Conservation (phyloP, 2,888 invertebrate species). For the Drosophila koepferae region DNA sequence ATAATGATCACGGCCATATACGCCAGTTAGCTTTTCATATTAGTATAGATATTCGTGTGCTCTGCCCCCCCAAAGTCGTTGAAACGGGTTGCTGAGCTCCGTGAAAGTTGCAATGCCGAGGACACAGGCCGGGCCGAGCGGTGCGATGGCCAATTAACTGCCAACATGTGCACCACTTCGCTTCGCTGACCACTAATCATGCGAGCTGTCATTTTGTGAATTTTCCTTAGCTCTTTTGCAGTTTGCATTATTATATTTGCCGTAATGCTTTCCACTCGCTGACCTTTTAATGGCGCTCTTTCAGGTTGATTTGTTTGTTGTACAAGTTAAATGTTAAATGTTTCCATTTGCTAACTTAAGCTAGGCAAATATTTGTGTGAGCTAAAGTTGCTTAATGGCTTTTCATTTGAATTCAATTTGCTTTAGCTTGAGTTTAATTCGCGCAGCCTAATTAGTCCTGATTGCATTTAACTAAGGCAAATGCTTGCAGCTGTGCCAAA, state of each 20-base stretch:
- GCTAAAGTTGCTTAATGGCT: no score
- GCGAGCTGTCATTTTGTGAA: constrained; percentile 11
- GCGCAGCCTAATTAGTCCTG: neutral
- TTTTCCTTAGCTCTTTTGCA: neutral
- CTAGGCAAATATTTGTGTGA: no score
- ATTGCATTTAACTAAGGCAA: neutral
- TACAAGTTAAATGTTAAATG: no score
- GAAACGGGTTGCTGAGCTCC: constrained; percentile 47
- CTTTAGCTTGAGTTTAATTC: neutral
- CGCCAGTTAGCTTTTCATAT: constrained; percentile 10
- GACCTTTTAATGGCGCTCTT: neutral
- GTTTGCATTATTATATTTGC: neutral
- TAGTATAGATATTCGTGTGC: neutral
- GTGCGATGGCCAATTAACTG: constrained; percentile 29
- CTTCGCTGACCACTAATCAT: constrained; percentile 24
- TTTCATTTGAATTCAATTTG: no score
- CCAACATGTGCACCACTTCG: constrained; percentile 26
- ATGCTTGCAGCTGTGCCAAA: neutral
- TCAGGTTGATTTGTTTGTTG: no score
- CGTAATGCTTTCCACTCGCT: neutral
- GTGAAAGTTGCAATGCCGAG: constrained; percentile 48
- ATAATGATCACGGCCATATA: constrained; percentile 33
- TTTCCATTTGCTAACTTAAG: neutral
- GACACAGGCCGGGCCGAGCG: constrained; percentile 12
- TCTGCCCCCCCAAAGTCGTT: constrained; percentile 14